Evolutionary conservation across 2,888 invertebrate species (phyloP).

Genomic region (Agelastica alni): DNA sequence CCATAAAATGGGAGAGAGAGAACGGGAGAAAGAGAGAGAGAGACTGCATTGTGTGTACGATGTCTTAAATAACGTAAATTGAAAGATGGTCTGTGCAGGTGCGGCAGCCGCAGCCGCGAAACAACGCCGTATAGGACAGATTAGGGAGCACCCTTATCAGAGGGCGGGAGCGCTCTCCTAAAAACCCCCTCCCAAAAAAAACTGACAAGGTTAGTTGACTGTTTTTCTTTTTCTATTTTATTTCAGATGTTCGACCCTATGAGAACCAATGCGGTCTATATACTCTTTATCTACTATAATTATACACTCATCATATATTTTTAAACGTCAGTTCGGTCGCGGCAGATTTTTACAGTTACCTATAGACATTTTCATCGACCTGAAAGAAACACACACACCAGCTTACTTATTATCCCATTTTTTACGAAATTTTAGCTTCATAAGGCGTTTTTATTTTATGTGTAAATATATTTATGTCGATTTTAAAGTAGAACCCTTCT

Average conservation of each 20-base stretch:
- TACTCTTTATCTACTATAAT: conserved; percentile 36
- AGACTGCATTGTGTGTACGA: conserved; percentile 38
- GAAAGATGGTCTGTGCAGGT: conserved; percentile 62
- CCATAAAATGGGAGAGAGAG: conserved; percentile 38
- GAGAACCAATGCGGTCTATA: conserved; percentile 42
- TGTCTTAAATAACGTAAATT: conserved; percentile 22
- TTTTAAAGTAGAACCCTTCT: too few relatives aligned
- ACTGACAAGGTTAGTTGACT: conserved; percentile 53
- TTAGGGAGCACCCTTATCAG: conserved; percentile 97
- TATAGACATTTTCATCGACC: too few relatives aligned
- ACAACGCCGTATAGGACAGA: conserved; percentile 81
- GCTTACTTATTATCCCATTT: too few relatives aligned
- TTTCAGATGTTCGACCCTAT: conserved; percentile 39
- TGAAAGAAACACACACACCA: too few relatives aligned
- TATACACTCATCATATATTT: conserved; percentile 29
- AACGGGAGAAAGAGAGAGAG: too few relatives aligned
- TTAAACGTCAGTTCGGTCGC: conserved; percentile 13
- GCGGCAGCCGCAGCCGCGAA: conserved; percentile 78
- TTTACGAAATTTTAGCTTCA: too few relatives aligned
- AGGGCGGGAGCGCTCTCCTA: conserved; percentile 86
- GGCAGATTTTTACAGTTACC: too few relatives aligned
- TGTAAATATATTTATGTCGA: too few relatives aligned
- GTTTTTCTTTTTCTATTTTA: conserved; percentile 40
- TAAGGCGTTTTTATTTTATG: background rate
- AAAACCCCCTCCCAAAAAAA: too few relatives aligned